Percentiles rank a stretch among this genome's conserved stretches.
These are phyloP conservation scores for Tipula lateralis DNA, from an alignment of 2,888 invertebrate genomes.

Conservation along the genomic window DNA sequence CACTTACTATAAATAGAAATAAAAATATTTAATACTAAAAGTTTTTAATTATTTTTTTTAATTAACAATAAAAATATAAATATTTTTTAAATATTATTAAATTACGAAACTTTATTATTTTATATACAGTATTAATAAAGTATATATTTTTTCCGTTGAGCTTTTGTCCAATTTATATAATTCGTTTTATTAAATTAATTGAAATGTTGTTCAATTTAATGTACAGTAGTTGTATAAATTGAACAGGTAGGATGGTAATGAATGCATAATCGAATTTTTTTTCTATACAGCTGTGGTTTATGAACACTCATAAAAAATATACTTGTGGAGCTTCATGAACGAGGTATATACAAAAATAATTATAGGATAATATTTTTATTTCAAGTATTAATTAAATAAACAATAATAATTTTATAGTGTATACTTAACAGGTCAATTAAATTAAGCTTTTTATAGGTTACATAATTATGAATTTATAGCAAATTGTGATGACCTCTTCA, in stretches of 20 bases:
- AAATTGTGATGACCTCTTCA: too few relatives aligned
- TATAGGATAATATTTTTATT: too few relatives aligned
- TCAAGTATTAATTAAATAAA: not conserved
- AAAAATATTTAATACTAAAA: not conserved
- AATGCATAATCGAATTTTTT: too few relatives aligned
- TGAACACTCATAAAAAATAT: too few relatives aligned
- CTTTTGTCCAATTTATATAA: not conserved
- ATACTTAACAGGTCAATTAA: not conserved
- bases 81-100: conserved; percentile 24
- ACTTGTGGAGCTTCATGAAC: too few relatives aligned
- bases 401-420: not conserved
- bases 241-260: too few relatives aligned
- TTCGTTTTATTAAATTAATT: not conserved
- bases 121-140: not conserved
- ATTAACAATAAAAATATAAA: not conserved
- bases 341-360: too few relatives aligned
- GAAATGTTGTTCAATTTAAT: not conserved
- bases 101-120: not conserved
- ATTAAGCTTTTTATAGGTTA: too few relatives aligned
- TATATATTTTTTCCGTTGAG: not conserved
- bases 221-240: too few relatives aligned
- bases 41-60: not conserved
- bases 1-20: not conserved
- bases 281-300: too few relatives aligned
- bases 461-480: too few relatives aligned